These are phyloP conservation scores for Halictus quadricinctus DNA, from an alignment of 2,888 invertebrate genomes.

Conservation along the genomic window DNA sequence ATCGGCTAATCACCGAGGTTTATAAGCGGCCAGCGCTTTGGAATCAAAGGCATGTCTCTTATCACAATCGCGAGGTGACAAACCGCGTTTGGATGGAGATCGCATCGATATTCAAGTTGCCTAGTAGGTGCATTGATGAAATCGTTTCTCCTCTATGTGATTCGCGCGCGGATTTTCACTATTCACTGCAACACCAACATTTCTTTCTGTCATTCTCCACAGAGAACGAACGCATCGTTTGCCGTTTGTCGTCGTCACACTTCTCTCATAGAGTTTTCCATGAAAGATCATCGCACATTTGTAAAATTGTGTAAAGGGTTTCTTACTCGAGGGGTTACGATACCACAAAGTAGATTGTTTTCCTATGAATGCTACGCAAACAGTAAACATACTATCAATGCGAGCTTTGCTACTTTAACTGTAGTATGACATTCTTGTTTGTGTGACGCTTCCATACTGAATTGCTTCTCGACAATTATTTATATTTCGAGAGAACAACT, in stretches of 20 bases:
- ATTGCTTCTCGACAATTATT: background rate
- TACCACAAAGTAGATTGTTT: background rate
- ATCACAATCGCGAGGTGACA: slow-evolving; percentile 81
- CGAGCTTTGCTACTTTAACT: background rate
- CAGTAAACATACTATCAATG: background rate
- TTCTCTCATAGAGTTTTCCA: background rate
- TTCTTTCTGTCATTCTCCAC: background rate
- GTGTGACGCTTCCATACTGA: background rate
- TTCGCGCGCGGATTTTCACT: slow-evolving; percentile 40
- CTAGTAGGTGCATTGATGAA: slow-evolving; percentile 74
- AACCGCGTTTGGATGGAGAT: slow-evolving; percentile 82
- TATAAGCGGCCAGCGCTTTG: slow-evolving; percentile 81
- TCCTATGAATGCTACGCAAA: background rate
- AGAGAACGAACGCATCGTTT: background rate
- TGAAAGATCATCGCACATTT: background rate
- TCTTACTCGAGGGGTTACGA: background rate
- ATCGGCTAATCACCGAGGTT: slow-evolving; percentile 80
- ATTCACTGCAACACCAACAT: slow-evolving; percentile 15
- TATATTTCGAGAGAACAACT: background rate
- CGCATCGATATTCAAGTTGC: slow-evolving; percentile 78
- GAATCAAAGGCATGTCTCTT: slow-evolving; percentile 81
- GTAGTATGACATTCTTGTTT: background rate
- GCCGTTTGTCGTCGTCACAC: background rate
- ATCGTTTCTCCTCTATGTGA: slow-evolving; percentile 43
- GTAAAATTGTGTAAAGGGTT: background rate